Percentiles rank a stretch among this genome's conserved stretches.
Evolutionary conservation across 2,797 vertebrate genomes (phyloP).

Genomic region (Hippocampus kuda): DNA sequence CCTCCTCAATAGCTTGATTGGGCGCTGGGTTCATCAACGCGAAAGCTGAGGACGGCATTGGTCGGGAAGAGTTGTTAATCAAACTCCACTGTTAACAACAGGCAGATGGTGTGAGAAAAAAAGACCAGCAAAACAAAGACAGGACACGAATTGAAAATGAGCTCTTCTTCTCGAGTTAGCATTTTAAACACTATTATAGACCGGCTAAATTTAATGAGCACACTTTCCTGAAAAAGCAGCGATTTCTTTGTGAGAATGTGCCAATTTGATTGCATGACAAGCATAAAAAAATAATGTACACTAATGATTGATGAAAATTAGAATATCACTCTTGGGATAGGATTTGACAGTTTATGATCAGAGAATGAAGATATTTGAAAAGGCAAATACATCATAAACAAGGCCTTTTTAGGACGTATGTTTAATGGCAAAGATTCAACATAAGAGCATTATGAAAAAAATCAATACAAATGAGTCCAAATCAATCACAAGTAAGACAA

Average conservation of each 20-base stretch:
- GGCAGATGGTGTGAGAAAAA: slow-evolving; percentile 42
- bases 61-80: slow-evolving; percentile 17
- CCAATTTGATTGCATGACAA: not conserved
- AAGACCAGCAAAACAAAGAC: slow-evolving; percentile 38
- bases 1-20: no score
- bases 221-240: not conserved
- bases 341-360: not conserved
- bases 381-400: not conserved
- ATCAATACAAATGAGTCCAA: not conserved
- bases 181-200: not conserved
- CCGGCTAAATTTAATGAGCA: not conserved
- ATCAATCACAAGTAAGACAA: not conserved
- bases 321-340: not conserved
- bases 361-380: not conserved
- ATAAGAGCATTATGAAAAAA: not conserved
- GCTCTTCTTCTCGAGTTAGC: not conserved
- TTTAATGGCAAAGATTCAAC: not conserved
- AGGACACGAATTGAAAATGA: not conserved
- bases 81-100: slow-evolving; percentile 40
- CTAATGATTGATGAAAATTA: not conserved
- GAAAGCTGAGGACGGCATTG: slow-evolving; percentile 11
- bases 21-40: no score
- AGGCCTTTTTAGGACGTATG: not conserved
- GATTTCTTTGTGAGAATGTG: not conserved
- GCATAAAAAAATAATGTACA: not conserved